Evolutionary conservation across 2,888 invertebrate genomes (phyloP).

Genomic region (Listrodromus nycthemerus): DNA sequence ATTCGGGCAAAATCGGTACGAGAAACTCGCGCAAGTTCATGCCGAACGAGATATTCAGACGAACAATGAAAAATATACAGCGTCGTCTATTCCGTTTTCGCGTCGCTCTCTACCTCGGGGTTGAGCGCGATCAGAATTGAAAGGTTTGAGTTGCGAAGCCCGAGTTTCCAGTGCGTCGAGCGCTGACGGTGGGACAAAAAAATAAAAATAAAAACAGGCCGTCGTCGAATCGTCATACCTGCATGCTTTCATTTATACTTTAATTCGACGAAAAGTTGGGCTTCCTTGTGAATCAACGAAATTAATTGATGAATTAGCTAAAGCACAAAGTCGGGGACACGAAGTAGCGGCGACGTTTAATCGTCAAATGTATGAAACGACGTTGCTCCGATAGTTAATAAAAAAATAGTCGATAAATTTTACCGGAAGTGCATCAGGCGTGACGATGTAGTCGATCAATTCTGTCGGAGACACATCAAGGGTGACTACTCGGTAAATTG

Average conservation of each 20-base stretch:
- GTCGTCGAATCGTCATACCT: not conserved
- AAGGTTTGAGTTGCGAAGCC: not conserved
- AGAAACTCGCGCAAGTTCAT: conserved; percentile 16
- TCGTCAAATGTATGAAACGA: no score
- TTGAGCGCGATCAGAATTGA: conserved; percentile 2
- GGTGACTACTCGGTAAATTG: not conserved
- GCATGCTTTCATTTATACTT: no score
- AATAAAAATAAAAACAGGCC: not conserved
- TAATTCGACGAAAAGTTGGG: no score
- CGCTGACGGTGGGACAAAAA: not conserved
- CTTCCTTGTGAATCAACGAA: no score
- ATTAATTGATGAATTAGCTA: no score
- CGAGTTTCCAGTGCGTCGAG: conserved; percentile 1
- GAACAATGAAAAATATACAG: conserved; percentile 38
- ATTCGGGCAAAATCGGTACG: conserved; percentile 10
- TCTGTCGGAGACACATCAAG: no score
- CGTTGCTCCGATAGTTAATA: no score
- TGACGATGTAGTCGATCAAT: no score
- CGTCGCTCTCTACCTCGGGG: not conserved
- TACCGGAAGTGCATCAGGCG: no score
- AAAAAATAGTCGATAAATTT: no score
- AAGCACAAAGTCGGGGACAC: no score
- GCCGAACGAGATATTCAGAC: conserved; percentile 2
- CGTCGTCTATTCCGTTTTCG: not conserved
- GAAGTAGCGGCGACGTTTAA: no score